A percentile compares a stretch with the other conserved stretches of the same genome.
Conservation (phyloP, 1,140 invertebrate genomes). For the Pissodes strobi region DNA sequence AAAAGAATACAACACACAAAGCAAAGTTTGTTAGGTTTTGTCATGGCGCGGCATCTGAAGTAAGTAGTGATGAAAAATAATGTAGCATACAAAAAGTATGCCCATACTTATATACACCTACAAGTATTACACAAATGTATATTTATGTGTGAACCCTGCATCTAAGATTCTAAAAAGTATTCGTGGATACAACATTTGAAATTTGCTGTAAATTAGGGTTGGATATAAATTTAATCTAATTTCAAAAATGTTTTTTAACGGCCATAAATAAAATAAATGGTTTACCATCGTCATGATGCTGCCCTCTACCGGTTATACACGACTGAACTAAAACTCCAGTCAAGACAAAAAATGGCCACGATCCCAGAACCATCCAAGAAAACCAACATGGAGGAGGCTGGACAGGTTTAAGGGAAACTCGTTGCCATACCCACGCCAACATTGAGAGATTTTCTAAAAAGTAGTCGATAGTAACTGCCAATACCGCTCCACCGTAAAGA, state of each 20-base stretch:
- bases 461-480: slow-evolving; percentile 74
- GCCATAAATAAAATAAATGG: slow-evolving; percentile 22
- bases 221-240: neutral
- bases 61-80: no score
- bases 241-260: neutral
- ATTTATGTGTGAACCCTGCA: no score
- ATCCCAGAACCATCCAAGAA: slow-evolving; percentile 73
- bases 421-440: slow-evolving; percentile 70
- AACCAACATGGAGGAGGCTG: slow-evolving; percentile 70
- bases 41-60: no score
- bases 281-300: slow-evolving; percentile 68
- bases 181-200: no score
- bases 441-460: slow-evolving; percentile 74
- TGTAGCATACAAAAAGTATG: no score
- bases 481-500: slow-evolving; percentile 75
- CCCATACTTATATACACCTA: no score
- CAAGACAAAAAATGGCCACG: slow-evolving; percentile 73
- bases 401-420: slow-evolving; percentile 59
- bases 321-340: slow-evolving; percentile 72
- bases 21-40: no score
- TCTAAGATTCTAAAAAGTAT: no score
- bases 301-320: slow-evolving; percentile 71
- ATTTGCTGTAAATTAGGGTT: no score
- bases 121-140: no score
- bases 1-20: no score